Evolutionary conservation across 2,888 invertebrate genomes (phyloP).

Genomic region (Hypomecis punctinalis): DNA sequence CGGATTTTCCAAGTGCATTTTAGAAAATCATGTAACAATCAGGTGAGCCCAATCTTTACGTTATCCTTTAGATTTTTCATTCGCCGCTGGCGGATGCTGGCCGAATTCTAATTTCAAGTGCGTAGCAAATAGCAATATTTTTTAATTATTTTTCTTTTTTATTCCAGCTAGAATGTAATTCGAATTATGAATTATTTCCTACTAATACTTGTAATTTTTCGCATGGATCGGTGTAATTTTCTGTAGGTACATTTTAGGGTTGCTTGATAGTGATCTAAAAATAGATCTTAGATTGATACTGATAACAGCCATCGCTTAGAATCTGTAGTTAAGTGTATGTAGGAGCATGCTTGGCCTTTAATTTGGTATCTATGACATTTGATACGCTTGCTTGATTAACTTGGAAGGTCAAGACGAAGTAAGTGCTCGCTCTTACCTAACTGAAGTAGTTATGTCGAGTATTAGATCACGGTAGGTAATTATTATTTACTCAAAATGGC

Average conservation of each 20-base stretch:
- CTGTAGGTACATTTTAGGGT: not conserved
- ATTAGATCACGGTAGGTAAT: conserved; percentile 2
- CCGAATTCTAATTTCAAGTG: no score
- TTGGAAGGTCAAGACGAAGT: conserved; percentile 24
- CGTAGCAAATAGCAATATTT: no score
- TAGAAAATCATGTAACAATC: conserved; percentile 65
- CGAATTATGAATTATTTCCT: not conserved
- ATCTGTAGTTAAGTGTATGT: conserved; percentile 39
- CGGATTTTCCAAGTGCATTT: conserved; percentile 52
- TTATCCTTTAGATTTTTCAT: not conserved
- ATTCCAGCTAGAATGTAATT: not conserved
- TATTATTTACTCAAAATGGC: not conserved
- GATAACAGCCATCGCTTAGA: conserved; percentile 35
- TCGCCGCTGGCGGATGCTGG: not conserved
- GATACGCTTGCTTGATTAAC: conserved; percentile 28
- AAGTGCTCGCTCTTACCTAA: not conserved
- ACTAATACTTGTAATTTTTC: no score
- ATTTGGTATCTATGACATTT: conserved; percentile 37
- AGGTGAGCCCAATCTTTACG: conserved; percentile 46
- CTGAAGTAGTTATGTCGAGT: not conserved
- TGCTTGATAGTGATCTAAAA: conserved; percentile 22
- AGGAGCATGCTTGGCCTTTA: conserved; percentile 56
- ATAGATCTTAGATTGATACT: conserved; percentile 29
- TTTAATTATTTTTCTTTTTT: no score
- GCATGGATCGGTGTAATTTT: not conserved